Conservation (phyloP, 2,113 vertebrate genomes). For the Epinephelus lanceolatus region DNA sequence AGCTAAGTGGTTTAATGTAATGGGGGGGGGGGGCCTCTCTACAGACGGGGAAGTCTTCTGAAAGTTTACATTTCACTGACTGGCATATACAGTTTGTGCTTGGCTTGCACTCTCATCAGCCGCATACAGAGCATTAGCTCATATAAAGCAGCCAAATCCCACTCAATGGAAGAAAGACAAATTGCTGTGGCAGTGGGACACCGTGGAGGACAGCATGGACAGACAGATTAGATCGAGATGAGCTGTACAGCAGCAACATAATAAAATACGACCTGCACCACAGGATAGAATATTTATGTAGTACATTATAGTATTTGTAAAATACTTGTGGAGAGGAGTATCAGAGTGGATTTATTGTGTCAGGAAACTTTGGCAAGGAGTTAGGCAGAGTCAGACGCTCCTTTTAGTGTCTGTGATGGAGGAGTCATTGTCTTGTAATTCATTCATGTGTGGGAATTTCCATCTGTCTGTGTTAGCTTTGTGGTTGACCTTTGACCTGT, state of each 20-base stretch:
- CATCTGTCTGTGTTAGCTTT: not conserved
- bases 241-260: not conserved
- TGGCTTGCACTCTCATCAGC: conserved; percentile 6
- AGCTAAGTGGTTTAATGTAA: conserved; percentile 16
- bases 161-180: not conserved
- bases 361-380: not conserved
- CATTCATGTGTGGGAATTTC: not conserved
- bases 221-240: not conserved
- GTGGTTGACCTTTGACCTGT: not conserved
- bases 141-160: not conserved
- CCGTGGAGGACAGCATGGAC: not conserved
- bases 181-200: not conserved
- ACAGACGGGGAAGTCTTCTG: conserved; percentile 38
- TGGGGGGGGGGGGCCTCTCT: not conserved
- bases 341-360: not conserved
- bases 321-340: not conserved
- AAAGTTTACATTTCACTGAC: conserved; percentile 58
- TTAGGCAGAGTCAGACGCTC: not conserved
- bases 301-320: not conserved
- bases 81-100: conserved; percentile 29
- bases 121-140: not conserved
- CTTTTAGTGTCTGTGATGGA: not conserved
- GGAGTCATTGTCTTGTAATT: not conserved
- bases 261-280: not conserved
- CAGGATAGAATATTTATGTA: not conserved